Evolutionary conservation across 2,797 vertebrate genomes (phyloP), one percentile per base, ranked within the genome.

Genomic region (Tapera naevia): DNA sequence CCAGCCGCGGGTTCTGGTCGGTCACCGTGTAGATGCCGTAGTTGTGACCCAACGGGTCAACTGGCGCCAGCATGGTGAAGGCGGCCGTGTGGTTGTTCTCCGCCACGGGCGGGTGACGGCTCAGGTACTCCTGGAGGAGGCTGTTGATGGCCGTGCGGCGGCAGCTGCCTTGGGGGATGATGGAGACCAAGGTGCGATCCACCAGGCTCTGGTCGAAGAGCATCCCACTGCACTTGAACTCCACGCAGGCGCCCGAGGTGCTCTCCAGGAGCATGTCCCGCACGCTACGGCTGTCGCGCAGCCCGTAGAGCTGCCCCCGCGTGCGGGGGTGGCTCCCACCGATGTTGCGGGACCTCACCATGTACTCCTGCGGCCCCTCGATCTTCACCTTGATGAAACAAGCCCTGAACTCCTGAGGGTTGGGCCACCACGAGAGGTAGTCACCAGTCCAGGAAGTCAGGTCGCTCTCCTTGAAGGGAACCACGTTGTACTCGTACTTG

Each of bases 1-100:
- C 99, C 72, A 99, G 89, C 18, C 99, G 97, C 2, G 99, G 99
- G 96, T 98, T 99, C 97, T 99, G 99, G 96, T 99, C 99, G 10
- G 99, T 99, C 94, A 99, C 99, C 0, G 99, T 99, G 96, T 99
- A 99, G 96, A 99, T 99, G 71, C 99, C 99, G 5, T 99, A 99
- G 97, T 99, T 99, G 98, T 99, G 99, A 39, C 99, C 99, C 62
- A 99, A 95, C 1, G 99, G 99, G 96, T 99, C 99, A 2, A 99
- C 97, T 0, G 99, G 99, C 0, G 99, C 99, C 89, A 99, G 95
- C 99, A 99, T 99, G 94, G 97, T 96, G 95, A 99, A 99, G 33
- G 97, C 96, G 0, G 98, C 94, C 1, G 98, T 98, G 73, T 99
- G 98, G 0, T 99, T 99, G 65, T 97, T 94, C 32, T 97, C 98